Conservation (phyloP, 2,888 invertebrate species). For the Crocallis elinguaria region DNA sequence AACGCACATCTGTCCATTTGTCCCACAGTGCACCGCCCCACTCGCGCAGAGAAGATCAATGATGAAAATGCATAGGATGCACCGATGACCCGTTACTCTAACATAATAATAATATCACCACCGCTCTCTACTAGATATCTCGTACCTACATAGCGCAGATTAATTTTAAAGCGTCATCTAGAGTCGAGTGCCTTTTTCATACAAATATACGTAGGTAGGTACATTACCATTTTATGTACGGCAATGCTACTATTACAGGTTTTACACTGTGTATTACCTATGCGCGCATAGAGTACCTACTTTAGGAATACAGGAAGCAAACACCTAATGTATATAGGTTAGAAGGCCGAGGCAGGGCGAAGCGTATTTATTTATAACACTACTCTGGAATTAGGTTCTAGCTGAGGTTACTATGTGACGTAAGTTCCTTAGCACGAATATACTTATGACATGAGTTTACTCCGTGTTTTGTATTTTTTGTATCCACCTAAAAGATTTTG, state of each 20-base stretch:
- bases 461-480: no score
- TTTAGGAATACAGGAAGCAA: constrained; percentile 31
- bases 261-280: constrained; percentile 8
- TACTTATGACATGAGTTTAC: no score
- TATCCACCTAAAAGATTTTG: no score
- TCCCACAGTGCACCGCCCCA: not conserved
- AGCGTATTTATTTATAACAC: constrained; percentile 33
- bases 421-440: not conserved
- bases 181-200: no score
- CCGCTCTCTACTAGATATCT: not conserved
- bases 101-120: not conserved
- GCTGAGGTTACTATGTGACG: not conserved
- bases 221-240: not conserved
- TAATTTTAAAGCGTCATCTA: no score
- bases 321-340: constrained; percentile 35
- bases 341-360: constrained; percentile 35
- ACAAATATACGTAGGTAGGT: no score
- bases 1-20: constrained; percentile 74
- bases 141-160: no score
- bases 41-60: constrained; percentile 46
- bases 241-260: not conserved
- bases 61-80: constrained; percentile 40
- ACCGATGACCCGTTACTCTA: constrained; percentile 1
- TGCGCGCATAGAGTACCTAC: not conserved
- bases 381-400: constrained; percentile 23